Percentiles rank a stretch among this genome's conserved stretches.
Conservation (phyloP, 2,113 vertebrate genomes). For the Colinus virginianus region DNA sequence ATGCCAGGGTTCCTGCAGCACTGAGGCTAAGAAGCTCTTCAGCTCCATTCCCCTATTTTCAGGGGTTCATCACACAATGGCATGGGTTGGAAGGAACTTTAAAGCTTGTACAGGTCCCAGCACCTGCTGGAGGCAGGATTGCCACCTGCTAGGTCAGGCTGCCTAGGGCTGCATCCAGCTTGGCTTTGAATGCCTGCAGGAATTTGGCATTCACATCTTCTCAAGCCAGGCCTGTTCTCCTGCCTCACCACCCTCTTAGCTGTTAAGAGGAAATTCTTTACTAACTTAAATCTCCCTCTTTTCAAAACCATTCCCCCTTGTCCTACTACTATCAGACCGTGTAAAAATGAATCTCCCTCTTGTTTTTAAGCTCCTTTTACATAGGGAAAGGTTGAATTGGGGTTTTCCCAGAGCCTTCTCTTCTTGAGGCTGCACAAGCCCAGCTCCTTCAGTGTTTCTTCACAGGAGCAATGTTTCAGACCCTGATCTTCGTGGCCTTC, state of each 20-base stretch:
- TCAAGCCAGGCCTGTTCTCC: not conserved
- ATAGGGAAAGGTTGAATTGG: not conserved
- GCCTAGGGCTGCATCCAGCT: not conserved
- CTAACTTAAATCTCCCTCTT: not conserved
- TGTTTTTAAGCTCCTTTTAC: not conserved
- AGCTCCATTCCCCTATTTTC: constrained; percentile 49
- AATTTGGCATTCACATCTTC: not conserved
- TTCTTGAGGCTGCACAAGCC: not conserved
- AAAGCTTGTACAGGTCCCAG: not conserved
- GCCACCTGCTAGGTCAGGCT: no score
- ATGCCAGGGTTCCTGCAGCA: constrained; percentile 2
- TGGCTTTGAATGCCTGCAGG: not conserved
- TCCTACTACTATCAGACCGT: not conserved
- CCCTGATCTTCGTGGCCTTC: not conserved
- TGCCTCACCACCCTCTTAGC: not conserved
- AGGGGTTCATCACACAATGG: not conserved
- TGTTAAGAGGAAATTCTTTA: no score
- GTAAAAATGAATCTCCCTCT: not conserved
- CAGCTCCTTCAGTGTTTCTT: not conserved
- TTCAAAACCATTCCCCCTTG: not conserved
- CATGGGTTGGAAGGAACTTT: not conserved
- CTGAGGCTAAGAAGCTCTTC: constrained; percentile 31
- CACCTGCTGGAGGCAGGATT: no score
- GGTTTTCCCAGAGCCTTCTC: not conserved
- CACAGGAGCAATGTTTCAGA: not conserved